These are phyloP conservation scores for Vannuccia rotundouncinata DNA, from an alignment of 2,888 invertebrate genomes.

Conservation along the genomic window DNA sequence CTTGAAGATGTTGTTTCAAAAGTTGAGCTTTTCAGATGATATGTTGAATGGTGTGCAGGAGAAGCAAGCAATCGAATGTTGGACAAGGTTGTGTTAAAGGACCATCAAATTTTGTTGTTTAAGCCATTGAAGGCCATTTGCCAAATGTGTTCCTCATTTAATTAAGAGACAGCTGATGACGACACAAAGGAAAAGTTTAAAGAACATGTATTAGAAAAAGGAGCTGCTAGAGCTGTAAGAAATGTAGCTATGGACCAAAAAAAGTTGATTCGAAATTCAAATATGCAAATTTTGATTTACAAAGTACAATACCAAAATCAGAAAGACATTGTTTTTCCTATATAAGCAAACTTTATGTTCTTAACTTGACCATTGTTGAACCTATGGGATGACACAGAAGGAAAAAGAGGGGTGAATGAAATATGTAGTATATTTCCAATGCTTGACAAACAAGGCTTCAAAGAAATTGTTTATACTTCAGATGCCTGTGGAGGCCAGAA, in stretches of 20 bases:
- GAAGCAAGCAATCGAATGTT: no score
- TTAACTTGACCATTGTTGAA: conserved; percentile 16
- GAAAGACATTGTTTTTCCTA: conserved; percentile 12
- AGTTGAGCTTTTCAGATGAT: conserved; percentile 3
- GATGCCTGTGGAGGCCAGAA: conserved; percentile 14
- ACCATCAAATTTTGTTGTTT: no score
- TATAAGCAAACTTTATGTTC: conserved; percentile 19
- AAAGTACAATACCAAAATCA: conserved; percentile 21
- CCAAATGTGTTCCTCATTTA: no score
- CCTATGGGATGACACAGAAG: background rate
- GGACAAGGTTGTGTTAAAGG: no score
- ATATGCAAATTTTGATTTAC: conserved; percentile 15
- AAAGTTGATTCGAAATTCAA: conserved; percentile 21
- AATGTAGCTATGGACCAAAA: background rate
- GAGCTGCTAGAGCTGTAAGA: no score
- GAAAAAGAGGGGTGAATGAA: conserved; percentile 1
- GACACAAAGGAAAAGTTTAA: no score
- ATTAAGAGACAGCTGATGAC: no score
- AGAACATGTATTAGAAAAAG: no score
- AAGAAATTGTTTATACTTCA: conserved; percentile 7
- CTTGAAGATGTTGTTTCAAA: no score
- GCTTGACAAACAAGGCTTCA: conserved; percentile 5
- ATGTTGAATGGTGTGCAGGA: conserved; percentile 19
- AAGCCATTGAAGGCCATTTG: no score
- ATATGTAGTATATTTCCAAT: conserved; percentile 5